Base-by-base conservation (phyloP, 2,113 vertebrate genomes). In the Charadrius vociferus region DNA sequence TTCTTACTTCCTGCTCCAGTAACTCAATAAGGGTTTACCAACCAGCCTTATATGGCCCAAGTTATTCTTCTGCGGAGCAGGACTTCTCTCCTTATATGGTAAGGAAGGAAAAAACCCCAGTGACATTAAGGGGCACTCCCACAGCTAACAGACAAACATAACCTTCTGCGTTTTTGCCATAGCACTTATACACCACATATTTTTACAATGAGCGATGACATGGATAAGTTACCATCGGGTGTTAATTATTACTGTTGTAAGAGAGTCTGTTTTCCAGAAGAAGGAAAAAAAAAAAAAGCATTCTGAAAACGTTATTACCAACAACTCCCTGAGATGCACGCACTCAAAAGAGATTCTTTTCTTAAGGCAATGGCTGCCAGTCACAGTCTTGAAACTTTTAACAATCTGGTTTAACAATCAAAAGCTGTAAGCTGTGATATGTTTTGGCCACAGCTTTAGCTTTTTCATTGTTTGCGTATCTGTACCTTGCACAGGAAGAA, bases 21-120 rank as follows among this genome's bases (percentile, higher is more conserved):
- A 97, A 75, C 56, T 86, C 79, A 84, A 18, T 62, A 30, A 78
- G 79, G 58, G 86, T 94, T 97, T 96, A 94, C 88, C 87, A 80
- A 82, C 14, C 86, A 88, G 95, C 98, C 97, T 96, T 95, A 94
- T 92, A 97, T 83, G 86, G 95, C 89, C 89, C 74, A 95, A 93
- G 87, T 53, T 55, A 95, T 41, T 91, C 36, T 77, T 50, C 81
- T n/a, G 95, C 88, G 20, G 95, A 97, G 95, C 92, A 96, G 96
- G 96, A 96, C 98, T 97, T 74, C 86, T 98, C 94, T 86, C 99
- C 99, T 98, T 99, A 98, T 99, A 99, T 96, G 98, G 99, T 67
- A 97, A 98, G 96, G 68, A 96, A 97, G 94, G 90, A 56, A 85
- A 93, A 96, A 95, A 88, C 47, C 95, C 81, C 47, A 68, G 94